These are phyloP conservation scores for Drosophila kuntzei DNA, from an alignment of 2,888 invertebrate genomes.

Conservation along the genomic window DNA sequence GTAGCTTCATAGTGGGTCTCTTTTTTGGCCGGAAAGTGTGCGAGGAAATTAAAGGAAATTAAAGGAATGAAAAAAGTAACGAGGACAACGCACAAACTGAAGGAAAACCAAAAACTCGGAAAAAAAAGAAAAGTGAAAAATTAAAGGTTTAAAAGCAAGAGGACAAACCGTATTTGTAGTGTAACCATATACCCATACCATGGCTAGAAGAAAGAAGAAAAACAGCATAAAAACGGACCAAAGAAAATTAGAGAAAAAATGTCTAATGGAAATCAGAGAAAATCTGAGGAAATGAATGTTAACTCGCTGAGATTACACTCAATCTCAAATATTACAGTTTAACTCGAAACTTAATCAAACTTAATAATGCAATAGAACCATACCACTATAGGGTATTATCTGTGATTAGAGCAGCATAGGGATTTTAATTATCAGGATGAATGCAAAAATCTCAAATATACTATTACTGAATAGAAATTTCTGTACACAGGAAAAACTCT, in stretches of 20 bases:
- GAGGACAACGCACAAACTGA: conserved; percentile 29
- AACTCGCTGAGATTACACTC: neutral
- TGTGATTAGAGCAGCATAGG: neutral
- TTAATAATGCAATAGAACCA: neutral
- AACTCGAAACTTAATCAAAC: neutral
- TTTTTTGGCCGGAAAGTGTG: conserved; percentile 11
- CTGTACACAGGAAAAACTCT: no score
- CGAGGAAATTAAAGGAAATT: conserved; percentile 62
- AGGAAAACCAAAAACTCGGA: neutral
- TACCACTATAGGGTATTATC: no score
- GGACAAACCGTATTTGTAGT: neutral
- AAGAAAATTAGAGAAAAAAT: conserved; percentile 12
- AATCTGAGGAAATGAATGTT: conserved; percentile 2
- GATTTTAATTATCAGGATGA: no score
- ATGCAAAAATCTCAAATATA: no score
- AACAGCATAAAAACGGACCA: conserved; percentile 10
- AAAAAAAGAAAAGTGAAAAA: conserved; percentile 18
- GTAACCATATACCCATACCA: conserved; percentile 8
- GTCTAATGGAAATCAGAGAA: conserved; percentile 10
- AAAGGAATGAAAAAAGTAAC: conserved; percentile 47
- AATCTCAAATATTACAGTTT: neutral
- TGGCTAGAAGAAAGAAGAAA: conserved; percentile 11
- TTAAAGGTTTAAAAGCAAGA: conserved; percentile 25
- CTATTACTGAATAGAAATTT: no score
- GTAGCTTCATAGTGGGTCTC: neutral